Base-by-base conservation (phyloP, 2,888 invertebrate genomes). In the Ornithoptera alexandrae region DNA sequence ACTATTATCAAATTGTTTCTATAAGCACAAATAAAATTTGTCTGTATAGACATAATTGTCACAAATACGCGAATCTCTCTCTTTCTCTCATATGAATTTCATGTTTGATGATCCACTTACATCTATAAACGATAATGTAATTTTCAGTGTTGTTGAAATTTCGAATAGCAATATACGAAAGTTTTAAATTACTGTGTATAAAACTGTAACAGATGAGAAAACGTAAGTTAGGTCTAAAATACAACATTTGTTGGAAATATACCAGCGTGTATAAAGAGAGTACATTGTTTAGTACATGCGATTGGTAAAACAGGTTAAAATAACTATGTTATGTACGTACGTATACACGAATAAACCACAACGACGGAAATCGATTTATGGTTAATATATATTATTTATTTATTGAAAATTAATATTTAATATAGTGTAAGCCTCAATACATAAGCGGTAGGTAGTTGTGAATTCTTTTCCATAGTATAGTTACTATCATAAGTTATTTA, bases 331-430 rank as follows among this genome's bases (percentile, higher is more conserved):
- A 46, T 10, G n/a, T 58, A 58, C 15, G 18, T 65, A 57, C 15
- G 18, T 65, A 57, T 20, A 17, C 12, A 24, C 62, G 30, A 61
- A 30, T 56, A 76, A 79, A 79, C 75, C 76, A 73, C 73, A 75
- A 76, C 72, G 72, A 77, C 67, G 75, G 75, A 82, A 77, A 81
- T 79, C 76, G 72, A 74, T 80, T 81, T 82, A 81, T 84, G 82
- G 85, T 83, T 91, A 91, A 90, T 90, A 90, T 90, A 90, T 90
- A 84, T 86, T 89, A 91, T 89, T 91, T 92, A 92, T 92, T 92
- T 90, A 92, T 92, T 92, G 81, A 88, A 82, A 81, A 80, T 80
- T 79, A 78, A 83, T 89, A 88, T 88, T 89, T 89, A 87, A 87
- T 81, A 77, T 85, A 83, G 75, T 58, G 30, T 83, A 85, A 84